A percentile compares a stretch with the other conserved stretches of the same genome.
phyloP scores from a whole-genome alignment of 2,113 vertebrate species.

The Dipodomys ordii region DNA sequence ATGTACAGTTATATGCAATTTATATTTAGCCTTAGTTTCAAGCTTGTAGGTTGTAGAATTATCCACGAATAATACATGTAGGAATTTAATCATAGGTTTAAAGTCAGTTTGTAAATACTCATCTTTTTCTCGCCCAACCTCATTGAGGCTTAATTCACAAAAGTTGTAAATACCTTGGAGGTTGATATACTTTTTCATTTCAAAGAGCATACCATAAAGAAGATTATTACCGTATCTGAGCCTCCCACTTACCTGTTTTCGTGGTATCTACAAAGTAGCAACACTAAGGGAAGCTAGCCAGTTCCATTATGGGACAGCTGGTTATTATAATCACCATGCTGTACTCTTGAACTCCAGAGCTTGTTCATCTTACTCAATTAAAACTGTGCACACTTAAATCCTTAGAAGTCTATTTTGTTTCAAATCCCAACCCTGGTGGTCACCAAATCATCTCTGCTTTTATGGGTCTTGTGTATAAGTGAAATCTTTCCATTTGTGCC shows the following conservation, averaged over 20 bases:
- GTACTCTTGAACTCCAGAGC: too few species aligned
- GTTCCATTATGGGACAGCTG: neutral
- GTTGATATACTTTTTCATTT: neutral
- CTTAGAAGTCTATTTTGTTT: neutral
- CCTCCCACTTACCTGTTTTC: neutral
- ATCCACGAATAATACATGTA: neutral
- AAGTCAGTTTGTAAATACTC: neutral
- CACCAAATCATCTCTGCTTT: neutral
- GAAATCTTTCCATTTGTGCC: neutral
- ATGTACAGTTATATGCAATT: neutral
- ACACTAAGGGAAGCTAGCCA: neutral
- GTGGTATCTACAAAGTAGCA: neutral
- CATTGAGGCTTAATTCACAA: neutral
- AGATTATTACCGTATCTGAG: neutral
- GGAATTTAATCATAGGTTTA: conserved; percentile 8
- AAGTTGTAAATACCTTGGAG: neutral
- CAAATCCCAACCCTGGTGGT: too few species aligned
- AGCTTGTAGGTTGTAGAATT: neutral
- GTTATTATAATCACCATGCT: neutral
- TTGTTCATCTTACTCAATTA: neutral
- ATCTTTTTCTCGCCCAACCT: neutral
- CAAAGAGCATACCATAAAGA: too few species aligned
- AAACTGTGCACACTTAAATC: neutral
- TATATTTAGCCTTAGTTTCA: neutral
- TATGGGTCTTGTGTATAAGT: neutral